These are phyloP conservation scores for Noctua pronuba DNA, from an alignment of 2,888 invertebrate genomes.

Conservation along the genomic window DNA sequence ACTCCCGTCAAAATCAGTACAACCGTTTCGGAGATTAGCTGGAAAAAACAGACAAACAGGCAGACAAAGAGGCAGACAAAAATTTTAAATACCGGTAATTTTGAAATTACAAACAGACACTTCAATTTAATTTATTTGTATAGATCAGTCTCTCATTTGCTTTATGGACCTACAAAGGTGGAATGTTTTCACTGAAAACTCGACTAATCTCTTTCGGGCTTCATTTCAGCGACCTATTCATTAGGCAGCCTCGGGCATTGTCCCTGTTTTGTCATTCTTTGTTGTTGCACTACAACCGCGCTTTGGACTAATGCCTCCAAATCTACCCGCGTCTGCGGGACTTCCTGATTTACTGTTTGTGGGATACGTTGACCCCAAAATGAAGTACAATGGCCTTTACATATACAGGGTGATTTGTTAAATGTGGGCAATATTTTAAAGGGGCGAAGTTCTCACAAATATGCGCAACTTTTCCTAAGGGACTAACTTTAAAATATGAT, in stretches of 20 bases:
- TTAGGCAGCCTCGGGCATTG: constrained; percentile 29
- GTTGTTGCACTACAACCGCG: constrained; percentile 22
- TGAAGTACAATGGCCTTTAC: not conserved
- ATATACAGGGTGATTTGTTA: not conserved
- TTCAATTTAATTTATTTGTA: no score
- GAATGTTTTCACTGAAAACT: not conserved
- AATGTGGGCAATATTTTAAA: not conserved
- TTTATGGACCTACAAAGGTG: not conserved
- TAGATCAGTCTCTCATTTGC: not conserved
- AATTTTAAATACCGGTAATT: no score
- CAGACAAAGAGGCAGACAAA: no score
- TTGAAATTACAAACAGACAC: no score
- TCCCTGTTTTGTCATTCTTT: constrained; percentile 47
- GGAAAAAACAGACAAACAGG: no score
- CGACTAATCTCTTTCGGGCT: constrained; percentile 13
- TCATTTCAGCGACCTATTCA: constrained; percentile 13
- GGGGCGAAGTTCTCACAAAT: not conserved
- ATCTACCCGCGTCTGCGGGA: constrained; percentile 25
- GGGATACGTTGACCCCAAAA: not conserved
- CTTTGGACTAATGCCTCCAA: constrained; percentile 43
- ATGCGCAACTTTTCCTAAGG: not conserved
- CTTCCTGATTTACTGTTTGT: constrained; percentile 35
- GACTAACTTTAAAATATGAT: not conserved
- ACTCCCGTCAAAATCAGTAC: no score
- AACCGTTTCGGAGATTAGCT: no score